Base-by-base conservation (phyloP, 2,888 invertebrate species). In the Aquatica leii region DNA sequence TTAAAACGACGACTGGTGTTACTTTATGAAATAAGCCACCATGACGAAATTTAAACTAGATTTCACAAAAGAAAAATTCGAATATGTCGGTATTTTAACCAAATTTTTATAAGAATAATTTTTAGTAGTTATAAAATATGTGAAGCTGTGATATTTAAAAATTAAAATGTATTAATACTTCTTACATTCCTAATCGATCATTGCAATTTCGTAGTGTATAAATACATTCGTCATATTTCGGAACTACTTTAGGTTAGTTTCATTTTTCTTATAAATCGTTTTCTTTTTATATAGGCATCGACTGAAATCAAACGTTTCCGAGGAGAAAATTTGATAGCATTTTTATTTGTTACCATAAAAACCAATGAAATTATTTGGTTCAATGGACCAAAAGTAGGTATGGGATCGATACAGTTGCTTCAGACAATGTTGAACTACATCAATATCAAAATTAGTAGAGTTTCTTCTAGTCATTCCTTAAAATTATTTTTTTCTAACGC, bases 141-240 rank as follows among this genome's bases (percentile, higher is more conserved):
- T 43, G n/a, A 43, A 43, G 14, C 41, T 43, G 41, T 43, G 41
- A 43, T 43, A 43, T 43, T 43, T 43, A 43, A 43, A 43, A 43
- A 43, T 43, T 43, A 43, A 12, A 14, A 43, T 43, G n/a, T 14
- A 43, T 43, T 43, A 43, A 43, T 8, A 14, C n/a, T 12, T 40
- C 12, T 9, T 43, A 43, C 41, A 43, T 43, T 43, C 41, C 41
- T 43, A 43, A 37, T 17, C 31, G 4, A 31, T 4, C 4, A 31
- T 31, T 31, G 41, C 41, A 43, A 43, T 43, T 31, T 31, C 31
- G 17, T 43, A 3, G 14, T 43, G 17, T 43, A 31, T 31, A 31
- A 31, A 9, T 4, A 31, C 31, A 31, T 31, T 31, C 5, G 8
- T 17, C 2, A 17, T 43, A 43, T 43, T 43, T 43, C 17, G 12